Conservation (phyloP, 2,797 vertebrate species). For the Amblyraja radiata region DNA sequence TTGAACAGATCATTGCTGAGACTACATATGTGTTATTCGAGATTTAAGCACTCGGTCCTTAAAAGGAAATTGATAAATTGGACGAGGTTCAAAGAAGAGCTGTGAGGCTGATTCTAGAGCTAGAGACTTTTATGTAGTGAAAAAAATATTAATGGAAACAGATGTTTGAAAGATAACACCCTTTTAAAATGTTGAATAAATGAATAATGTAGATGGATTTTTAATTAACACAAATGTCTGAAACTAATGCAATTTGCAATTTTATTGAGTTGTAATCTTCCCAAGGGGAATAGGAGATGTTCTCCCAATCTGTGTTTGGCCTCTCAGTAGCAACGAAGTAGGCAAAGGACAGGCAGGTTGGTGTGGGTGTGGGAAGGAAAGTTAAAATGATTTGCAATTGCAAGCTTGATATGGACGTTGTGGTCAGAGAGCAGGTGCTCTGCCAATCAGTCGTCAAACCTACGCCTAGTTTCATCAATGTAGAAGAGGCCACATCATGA, state of each 20-base stretch:
- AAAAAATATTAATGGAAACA: background rate
- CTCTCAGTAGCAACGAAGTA: too few species aligned
- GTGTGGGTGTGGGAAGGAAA: too few species aligned
- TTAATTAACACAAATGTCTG: background rate
- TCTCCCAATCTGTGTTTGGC: too few species aligned
- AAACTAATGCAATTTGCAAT: background rate
- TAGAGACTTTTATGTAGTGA: background rate
- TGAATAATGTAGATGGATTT: background rate
- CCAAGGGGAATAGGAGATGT: background rate
- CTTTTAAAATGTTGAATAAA: background rate
- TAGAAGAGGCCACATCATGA: too few species aligned
- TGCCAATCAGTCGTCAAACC: too few species aligned
- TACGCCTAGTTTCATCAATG: too few species aligned
- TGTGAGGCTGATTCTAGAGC: background rate
- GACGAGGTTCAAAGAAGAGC: background rate
- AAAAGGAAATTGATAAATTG: conserved; percentile 15
- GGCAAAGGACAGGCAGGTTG: too few species aligned
- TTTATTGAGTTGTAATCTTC: too few species aligned
- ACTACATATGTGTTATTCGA: conserved; percentile 8
- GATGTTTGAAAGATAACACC: background rate
- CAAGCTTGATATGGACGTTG: background rate
- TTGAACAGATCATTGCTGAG: conserved; percentile 17
- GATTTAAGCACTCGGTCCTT: background rate
- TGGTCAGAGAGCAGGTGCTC: too few species aligned
- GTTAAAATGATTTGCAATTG: background rate